phyloP scores from a whole-genome alignment of 2,888 invertebrate genomes.

The Byasa hedistus region DNA sequence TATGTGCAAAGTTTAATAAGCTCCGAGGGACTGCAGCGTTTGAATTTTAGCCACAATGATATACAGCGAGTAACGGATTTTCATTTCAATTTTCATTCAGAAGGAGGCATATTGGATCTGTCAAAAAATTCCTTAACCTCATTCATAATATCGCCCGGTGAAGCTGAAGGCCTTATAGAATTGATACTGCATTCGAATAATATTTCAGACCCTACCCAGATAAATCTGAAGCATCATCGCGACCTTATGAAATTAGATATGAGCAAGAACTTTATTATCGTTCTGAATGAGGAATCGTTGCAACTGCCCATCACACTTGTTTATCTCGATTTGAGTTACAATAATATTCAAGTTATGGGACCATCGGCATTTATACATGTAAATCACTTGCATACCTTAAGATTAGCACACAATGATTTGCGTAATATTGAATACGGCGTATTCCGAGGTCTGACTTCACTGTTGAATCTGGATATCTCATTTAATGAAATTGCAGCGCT shows the following conservation, averaged over 20 bases:
- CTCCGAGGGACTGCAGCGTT: conserved; percentile 51
- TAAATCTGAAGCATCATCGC: conserved; percentile 52
- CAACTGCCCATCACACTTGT: conserved; percentile 49
- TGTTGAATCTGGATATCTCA: conserved; percentile 47
- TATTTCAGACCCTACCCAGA: conserved; percentile 48
- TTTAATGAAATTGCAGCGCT: conserved; percentile 51
- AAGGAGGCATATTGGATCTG: conserved; percentile 63
- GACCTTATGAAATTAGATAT: conserved; percentile 54
- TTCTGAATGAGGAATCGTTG: conserved; percentile 51
- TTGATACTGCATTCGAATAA: conserved; percentile 58
- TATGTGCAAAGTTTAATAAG: conserved; percentile 53
- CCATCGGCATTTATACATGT: conserved; percentile 57
- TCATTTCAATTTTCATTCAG: conserved; percentile 57
- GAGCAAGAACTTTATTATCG: conserved; percentile 53
- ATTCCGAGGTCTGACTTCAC: conserved; percentile 52
- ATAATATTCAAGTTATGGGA: conserved; percentile 50
- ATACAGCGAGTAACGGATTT: conserved; percentile 50
- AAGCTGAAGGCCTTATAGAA: conserved; percentile 50
- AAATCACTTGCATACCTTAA: conserved; percentile 50
- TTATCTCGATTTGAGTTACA: conserved; percentile 55
- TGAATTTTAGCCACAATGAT: conserved; percentile 62
- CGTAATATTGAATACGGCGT: conserved; percentile 54
- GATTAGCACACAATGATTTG: conserved; percentile 54
- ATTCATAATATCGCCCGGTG: conserved; percentile 51
- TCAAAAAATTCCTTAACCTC: conserved; percentile 59